These are phyloP conservation scores for Caenorhabditis sp. DNA, from an alignment of 2,888 invertebrate genomes.

Conservation along the genomic window DNA sequence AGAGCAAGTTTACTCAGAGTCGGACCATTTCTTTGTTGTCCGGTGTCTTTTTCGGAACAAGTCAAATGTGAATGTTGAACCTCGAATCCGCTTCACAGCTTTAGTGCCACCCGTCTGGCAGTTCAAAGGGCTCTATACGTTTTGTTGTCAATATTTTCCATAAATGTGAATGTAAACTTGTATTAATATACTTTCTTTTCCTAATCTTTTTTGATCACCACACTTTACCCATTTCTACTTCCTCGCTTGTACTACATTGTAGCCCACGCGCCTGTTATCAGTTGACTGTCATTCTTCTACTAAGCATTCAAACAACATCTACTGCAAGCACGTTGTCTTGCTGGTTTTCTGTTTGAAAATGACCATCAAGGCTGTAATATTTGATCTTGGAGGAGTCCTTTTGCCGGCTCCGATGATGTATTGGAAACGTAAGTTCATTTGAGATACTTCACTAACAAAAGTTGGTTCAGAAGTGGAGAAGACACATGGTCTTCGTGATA, in stretches of 20 bases:
- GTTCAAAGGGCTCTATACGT: too few species aligned
- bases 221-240: constrained; percentile 34
- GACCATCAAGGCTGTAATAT: constrained; percentile 80
- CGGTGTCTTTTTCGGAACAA: too few species aligned
- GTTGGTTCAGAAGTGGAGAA: constrained; percentile 76
- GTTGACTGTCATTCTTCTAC: constrained; percentile 10
- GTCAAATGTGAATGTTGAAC: too few species aligned
- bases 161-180: too few species aligned
- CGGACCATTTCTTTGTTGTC: too few species aligned
- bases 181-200: too few species aligned
- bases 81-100: too few species aligned
- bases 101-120: too few species aligned
- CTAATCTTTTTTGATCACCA: constrained; percentile 10
- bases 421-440: constrained; percentile 75
- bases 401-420: constrained; percentile 79
- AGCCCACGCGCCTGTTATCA: constrained; percentile 25
- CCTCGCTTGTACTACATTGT: constrained; percentile 51
- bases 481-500: constrained; percentile 71
- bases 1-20: too few species aligned
- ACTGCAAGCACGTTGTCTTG: constrained; percentile 9
- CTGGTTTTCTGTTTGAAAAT: constrained; percentile 5
- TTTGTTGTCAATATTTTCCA: too few species aligned
- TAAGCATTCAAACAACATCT: constrained; percentile 9
- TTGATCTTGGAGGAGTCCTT: constrained; percentile 81
- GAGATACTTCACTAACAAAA: too few species aligned